Evolutionary conservation across 2,113 vertebrate genomes (phyloP).

Genomic region (Nothoprocta perdicaria): DNA sequence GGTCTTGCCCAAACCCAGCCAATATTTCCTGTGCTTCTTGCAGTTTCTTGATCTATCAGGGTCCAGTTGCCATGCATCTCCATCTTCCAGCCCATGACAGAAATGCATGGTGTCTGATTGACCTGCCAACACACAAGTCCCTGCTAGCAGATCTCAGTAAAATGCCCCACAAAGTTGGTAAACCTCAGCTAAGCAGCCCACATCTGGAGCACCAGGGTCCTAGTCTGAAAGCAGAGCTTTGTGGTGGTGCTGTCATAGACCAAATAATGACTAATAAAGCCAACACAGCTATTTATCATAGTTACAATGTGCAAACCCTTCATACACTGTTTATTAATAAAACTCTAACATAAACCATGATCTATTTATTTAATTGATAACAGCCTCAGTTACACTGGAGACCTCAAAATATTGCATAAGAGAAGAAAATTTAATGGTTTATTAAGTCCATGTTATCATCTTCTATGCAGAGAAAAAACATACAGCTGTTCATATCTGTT

Average conservation of each 20-base stretch:
- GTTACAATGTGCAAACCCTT: neutral
- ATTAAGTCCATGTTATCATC: neutral
- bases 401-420: neutral
- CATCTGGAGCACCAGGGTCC: neutral
- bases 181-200: neutral
- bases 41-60: neutral
- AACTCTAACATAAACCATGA: neutral
- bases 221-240: neutral
- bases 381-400: neutral
- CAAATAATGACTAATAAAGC: neutral
- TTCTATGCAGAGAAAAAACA: neutral
- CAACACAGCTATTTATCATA: neutral
- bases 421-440: neutral
- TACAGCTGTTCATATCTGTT: neutral
- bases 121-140: neutral
- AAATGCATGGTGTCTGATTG: fast-evolving
- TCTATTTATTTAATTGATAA: neutral
- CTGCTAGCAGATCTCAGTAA: neutral
- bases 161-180: fast-evolving
- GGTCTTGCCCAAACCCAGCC: neutral
- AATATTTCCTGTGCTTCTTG: neutral
- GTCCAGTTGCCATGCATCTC: neutral
- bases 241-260: neutral
- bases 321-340: neutral
- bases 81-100: neutral